phyloP scores from a whole-genome alignment of 2,888 invertebrate species.

The Agapostemon virescens region DNA sequence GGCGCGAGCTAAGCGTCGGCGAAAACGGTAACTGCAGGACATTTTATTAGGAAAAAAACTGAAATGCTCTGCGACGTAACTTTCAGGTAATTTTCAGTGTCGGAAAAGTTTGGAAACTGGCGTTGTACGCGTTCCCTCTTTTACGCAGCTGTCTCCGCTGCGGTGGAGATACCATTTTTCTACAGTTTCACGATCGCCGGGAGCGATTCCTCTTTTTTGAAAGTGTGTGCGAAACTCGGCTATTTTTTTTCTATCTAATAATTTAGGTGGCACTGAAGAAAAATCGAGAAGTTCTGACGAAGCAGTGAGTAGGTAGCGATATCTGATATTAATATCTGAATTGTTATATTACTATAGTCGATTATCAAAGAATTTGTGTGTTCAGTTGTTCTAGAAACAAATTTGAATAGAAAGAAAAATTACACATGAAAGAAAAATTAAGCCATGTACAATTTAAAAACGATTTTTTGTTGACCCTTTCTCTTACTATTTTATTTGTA shows the following conservation, averaged over 20 bases:
- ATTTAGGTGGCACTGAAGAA: background rate
- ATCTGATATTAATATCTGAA: too few relatives aligned
- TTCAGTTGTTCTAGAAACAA: too few relatives aligned
- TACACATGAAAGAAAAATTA: too few relatives aligned
- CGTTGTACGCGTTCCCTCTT: background rate
- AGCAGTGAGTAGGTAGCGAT: too few relatives aligned
- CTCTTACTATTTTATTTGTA: too few relatives aligned
- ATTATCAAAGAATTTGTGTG: too few relatives aligned
- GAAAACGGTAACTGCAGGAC: slow-evolving; percentile 2
- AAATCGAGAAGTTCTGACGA: too few relatives aligned
- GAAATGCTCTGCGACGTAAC: background rate
- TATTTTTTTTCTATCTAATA: background rate
- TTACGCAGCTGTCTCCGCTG: background rate
- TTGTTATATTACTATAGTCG: too few relatives aligned
- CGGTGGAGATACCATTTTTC: background rate
- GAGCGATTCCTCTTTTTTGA: background rate
- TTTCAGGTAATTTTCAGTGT: background rate
- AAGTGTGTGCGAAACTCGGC: too few relatives aligned
- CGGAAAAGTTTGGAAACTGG: background rate
- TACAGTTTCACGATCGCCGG: background rate
- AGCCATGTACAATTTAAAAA: too few relatives aligned
- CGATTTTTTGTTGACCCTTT: too few relatives aligned
- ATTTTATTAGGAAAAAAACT: background rate
- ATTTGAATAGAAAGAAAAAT: too few relatives aligned
- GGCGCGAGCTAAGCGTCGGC: background rate